Conservation (phyloP, 2,888 invertebrate species). For the Homarus gammarus region DNA sequence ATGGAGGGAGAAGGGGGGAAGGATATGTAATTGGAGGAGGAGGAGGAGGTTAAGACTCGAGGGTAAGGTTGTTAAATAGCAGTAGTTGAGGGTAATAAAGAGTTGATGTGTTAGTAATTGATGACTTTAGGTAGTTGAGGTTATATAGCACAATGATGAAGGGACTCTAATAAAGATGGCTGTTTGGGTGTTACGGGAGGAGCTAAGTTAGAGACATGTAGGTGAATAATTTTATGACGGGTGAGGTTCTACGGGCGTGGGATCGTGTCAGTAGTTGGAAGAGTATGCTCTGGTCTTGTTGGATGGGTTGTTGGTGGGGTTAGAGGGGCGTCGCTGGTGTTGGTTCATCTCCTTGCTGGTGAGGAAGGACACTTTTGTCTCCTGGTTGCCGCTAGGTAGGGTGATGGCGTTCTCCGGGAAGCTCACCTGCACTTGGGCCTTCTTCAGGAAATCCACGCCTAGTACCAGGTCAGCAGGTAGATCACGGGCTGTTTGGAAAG, state of each 20-base stretch:
- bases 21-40: too few relatives aligned
- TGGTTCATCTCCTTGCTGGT: slow-evolving; percentile 70
- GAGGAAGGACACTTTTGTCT: slow-evolving; percentile 72
- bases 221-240: background rate
- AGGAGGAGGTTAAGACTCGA: too few relatives aligned
- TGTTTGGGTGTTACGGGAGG: too few relatives aligned
- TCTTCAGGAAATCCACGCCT: slow-evolving; percentile 76
- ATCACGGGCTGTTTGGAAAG: slow-evolving; percentile 69
- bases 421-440: slow-evolving; percentile 72
- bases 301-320: background rate
- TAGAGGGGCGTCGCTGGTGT: slow-evolving; percentile 38
- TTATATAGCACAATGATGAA: too few relatives aligned
- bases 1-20: too few relatives aligned
- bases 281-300: slow-evolving; percentile 62
- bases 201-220: too few relatives aligned
- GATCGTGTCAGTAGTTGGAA: slow-evolving; percentile 74
- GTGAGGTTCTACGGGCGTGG: background rate
- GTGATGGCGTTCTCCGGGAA: slow-evolving; percentile 73
- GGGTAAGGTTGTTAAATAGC: too few relatives aligned
- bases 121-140: too few relatives aligned
- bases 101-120: too few relatives aligned
- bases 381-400: slow-evolving; percentile 44
- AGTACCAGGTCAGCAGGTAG: slow-evolving; percentile 74
- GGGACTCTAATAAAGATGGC: too few relatives aligned
- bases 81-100: too few relatives aligned